A percentile compares a stretch with the other conserved stretches of the same genome.
Evolutionary conservation across 2,797 vertebrate genomes (phyloP).

Genomic region (Onychomys torridus): DNA sequence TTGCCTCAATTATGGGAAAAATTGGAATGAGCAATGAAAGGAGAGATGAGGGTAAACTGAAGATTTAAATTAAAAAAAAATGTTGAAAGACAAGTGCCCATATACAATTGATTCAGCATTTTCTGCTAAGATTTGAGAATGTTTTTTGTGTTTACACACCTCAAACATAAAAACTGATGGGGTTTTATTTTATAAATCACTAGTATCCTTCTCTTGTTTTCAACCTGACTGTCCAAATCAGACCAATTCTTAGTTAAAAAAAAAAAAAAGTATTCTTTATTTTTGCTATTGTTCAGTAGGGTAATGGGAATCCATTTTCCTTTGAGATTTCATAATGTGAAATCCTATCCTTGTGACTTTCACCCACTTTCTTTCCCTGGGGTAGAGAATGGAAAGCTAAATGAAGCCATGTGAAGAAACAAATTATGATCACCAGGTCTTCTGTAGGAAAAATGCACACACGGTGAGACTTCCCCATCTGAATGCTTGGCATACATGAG

Average conservation of each 20-base stretch:
- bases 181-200: not conserved
- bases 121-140: conserved; percentile 31
- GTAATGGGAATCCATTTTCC: conserved; percentile 33
- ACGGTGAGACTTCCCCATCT: not conserved
- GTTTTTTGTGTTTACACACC: not conserved
- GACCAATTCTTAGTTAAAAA: not conserved
- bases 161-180: conserved; percentile 39
- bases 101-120: not conserved
- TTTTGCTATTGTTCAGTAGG: not conserved
- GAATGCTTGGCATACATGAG: not conserved
- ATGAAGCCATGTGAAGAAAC: not conserved
- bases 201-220: not conserved
- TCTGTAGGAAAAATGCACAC: not conserved
- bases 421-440: not conserved
- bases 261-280: conserved; percentile 33
- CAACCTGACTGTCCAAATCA: conserved; percentile 3
- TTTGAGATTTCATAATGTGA: not conserved
- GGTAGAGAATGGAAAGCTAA: not conserved
- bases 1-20: conserved; percentile 11
- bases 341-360: not conserved
- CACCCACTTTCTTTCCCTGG: conserved; percentile 12
- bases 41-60: not conserved
- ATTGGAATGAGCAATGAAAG: conserved; percentile 17
- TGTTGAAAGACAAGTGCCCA: not conserved
- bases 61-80: conserved; percentile 34